phyloP scores from a whole-genome alignment of 2,888 invertebrate species.

The Elgonia sp. region DNA sequence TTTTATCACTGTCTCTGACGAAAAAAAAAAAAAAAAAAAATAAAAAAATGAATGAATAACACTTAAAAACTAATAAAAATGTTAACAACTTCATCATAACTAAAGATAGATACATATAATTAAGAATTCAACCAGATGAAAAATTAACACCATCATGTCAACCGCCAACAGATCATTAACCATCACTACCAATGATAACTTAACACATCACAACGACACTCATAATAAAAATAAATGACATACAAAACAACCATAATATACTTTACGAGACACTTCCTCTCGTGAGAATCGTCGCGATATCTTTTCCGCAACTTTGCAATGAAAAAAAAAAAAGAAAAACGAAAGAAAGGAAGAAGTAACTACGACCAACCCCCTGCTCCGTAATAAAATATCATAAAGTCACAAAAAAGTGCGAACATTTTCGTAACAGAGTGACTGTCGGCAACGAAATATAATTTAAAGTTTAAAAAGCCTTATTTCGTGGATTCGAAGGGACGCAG shows the following conservation, averaged over 20 bases:
- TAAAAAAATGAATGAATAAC: no score
- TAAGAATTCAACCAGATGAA: no score
- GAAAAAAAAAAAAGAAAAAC: not conserved
- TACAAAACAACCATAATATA: conserved; percentile 63
- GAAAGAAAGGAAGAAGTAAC: not conserved
- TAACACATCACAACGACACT: conserved; percentile 24
- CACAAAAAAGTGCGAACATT: conserved; percentile 68
- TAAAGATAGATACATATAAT: no score
- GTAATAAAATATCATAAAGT: conserved; percentile 68
- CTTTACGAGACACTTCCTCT: conserved; percentile 60
- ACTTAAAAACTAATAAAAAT: no score
- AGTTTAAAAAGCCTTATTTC: conserved; percentile 70
- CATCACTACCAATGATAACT: conserved; percentile 30
- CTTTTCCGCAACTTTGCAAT: conserved; percentile 48
- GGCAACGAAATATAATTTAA: conserved; percentile 69
- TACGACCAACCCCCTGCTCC: not conserved
- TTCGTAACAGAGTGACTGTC: conserved; percentile 66
- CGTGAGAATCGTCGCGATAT: conserved; percentile 60
- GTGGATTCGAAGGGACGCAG: conserved; percentile 56
- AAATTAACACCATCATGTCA: not conserved
- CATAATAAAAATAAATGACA: conserved; percentile 55
- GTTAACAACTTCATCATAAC: no score
- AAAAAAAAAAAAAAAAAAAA: no score
- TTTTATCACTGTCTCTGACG: no score
- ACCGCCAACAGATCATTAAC: not conserved